A percentile compares a stretch with the other conserved stretches of the same genome.
These are phyloP conservation scores for Guaruba guarouba DNA, from an alignment of 2,113 vertebrate species.

Conservation along the genomic window DNA sequence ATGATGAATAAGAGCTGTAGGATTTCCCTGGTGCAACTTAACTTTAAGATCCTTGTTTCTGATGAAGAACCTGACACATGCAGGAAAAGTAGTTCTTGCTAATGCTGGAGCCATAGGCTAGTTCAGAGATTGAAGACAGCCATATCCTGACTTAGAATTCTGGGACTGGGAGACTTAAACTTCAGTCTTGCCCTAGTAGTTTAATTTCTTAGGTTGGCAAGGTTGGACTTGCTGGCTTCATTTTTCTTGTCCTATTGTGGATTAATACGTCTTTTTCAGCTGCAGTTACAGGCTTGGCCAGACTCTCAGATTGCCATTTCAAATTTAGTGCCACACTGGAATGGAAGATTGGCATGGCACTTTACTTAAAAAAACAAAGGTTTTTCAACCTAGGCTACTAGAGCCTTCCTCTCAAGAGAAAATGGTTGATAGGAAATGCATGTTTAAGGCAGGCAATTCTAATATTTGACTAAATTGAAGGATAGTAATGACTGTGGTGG, in stretches of 20 bases:
- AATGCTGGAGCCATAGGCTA: not conserved
- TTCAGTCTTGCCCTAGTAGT: not conserved
- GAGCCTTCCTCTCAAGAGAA: not conserved
- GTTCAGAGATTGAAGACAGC: not conserved
- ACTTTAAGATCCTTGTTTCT: not conserved
- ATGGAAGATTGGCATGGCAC: too few relatives aligned
- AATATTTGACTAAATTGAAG: not conserved
- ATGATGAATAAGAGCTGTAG: not conserved
- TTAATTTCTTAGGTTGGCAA: not conserved
- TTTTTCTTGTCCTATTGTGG: fast-evolving
- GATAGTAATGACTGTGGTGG: not conserved
- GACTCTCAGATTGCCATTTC: not conserved
- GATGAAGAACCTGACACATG: not conserved
- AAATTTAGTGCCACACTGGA: not conserved
- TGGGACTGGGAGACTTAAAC: not conserved
- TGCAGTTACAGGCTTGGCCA: not conserved
- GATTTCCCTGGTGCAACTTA: not conserved
- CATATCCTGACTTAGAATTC: not conserved
- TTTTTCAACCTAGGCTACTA: not conserved
- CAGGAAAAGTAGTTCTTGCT: not conserved
- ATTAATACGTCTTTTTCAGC: not conserved
- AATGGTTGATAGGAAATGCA: not conserved
- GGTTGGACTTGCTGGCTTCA: not conserved
- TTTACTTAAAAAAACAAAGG: not conserved
- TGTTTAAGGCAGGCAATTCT: not conserved